Base-by-base conservation (phyloP, 2,888 invertebrate genomes). In the Leucophora obtusa region DNA sequence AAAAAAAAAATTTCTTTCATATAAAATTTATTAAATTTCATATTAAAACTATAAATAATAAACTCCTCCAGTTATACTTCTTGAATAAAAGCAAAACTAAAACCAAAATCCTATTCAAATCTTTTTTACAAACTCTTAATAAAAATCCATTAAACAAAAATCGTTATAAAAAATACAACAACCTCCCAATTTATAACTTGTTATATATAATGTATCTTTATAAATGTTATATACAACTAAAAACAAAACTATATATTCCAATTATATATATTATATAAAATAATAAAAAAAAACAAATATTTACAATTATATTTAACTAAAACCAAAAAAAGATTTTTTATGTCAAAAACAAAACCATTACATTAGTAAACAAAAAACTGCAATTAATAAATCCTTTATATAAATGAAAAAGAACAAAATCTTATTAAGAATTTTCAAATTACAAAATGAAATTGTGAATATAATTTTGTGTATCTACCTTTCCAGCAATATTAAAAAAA, bases 391-490 rank as follows among this genome's bases (percentile, higher is more conserved):
- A 71, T 58, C 58, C 71, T 80, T 80, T 80, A 75, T 58, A 70
- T 66, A 65, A 33, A 65, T 21, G 15, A 10, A 65, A 35, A 65
- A 62, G 50, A 59, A 56, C 1, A 56, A 17, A 38, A 58, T 43
- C 15, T 17, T 33, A 53, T 58, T 50, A 62, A 77, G 70, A 9
- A 66, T 9, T 80, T 80, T 77, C 68, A 51, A 75, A 81, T 35
- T 72, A 71, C 18, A 74, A 66, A 66, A 51, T 7, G 2, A 17
- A 79, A 59, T 28, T 79, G 75, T 79, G 75, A 82, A 73, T 72
- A 82, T 82, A 72, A 79, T 75, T 79, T 82, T 82, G 75, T 76
- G 79, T 78, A 80, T 80, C 75, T 82, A 84, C 82, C 81, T 83
- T 83, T 83, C 82, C 82, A 82, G 74, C 73, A 80, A 66, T 79